Evolutionary conservation across 2,113 vertebrate genomes (phyloP).

Genomic region (Rattus norvegicus): GRCr8 NC_086032.1:76877001-76877500

Average conservation of each 20-base stretch:
- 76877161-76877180: neutral
- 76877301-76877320: neutral
- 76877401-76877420: neutral
- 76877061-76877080: neutral
- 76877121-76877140: neutral
- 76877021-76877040: neutral
- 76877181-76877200: neutral
- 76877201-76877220: neutral
- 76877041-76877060: neutral
- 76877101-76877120: neutral
- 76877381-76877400: neutral
- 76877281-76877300: neutral
- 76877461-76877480: neutral
- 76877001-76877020: neutral
- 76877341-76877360: neutral
- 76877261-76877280: neutral
- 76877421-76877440: neutral
- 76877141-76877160: neutral
- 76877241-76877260: neutral
- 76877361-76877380: neutral
- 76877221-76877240: no score
- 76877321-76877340: neutral
- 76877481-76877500: neutral
- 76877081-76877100: neutral
- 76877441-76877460: neutral